Evolutionary conservation across 1,140 invertebrate species (phyloP), one percentile per base, ranked within the genome.

Genomic region (Alviniconcha marisindica): DNA sequence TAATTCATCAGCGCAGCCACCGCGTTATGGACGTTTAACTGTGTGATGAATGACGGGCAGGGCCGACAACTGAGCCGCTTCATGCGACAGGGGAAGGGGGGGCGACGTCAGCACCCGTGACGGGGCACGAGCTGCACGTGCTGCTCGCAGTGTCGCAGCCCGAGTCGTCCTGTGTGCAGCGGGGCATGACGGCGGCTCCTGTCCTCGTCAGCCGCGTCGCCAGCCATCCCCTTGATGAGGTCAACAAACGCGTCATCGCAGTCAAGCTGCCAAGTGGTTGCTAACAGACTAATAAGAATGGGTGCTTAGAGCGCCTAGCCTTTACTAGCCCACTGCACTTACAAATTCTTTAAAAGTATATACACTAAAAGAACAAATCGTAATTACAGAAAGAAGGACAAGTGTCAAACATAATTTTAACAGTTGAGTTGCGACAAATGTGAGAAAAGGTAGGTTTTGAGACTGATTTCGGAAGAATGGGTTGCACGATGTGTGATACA

Each of bases 21-120:
- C 28, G n/a, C 81, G 83, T 87, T 85, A 87, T 84, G 83, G 81
- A 42, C 83, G 63, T 84, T 87, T 87, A 87, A 84, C 86, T 73
- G 82, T 66, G 84, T 82, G 86, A 87, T 85, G 83, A 85, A 84
- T 87, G 86, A 83, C 80, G 73, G 54, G 77, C 83, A 71, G 60
- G 51, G 42, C n/a, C n/a, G n/a, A n/a, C n/a, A n/a, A n/a, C 63
- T 69, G 60, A 51, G 83, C 74, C 48, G 60, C n/a, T 80, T 3
- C 77, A 18, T 44, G 4, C 38, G 33, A 28, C 24, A 44, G 42
- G 40, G 28, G 24, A 15, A 36, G 28, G n/a, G 42, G 33, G 40
- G 21, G 51, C 14, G 38, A 48, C 54, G 40, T 28, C 3, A 33
- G 33, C 78, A 82, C 71, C 38, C 71, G 81, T 76, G 73, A 76